Evolutionary conservation across 2,797 vertebrate species (phyloP).

Genomic region (Aotus griseimembra): DNA sequence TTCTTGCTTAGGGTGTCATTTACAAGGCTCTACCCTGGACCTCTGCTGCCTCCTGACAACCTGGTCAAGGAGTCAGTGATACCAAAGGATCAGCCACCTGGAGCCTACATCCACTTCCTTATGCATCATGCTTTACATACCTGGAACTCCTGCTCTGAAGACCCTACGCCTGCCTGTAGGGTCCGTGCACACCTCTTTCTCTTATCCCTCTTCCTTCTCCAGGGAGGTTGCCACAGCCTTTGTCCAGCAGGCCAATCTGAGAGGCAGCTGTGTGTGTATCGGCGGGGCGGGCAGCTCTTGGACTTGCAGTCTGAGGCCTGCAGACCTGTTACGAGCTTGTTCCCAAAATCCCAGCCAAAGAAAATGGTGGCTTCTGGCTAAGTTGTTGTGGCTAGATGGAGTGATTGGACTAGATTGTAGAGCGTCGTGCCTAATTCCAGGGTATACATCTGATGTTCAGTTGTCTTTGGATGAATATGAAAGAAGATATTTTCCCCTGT

Average conservation of each 20-base stretch:
- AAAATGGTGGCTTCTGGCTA: not conserved
- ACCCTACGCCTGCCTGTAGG: not conserved
- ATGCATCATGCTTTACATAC: too few relatives aligned
- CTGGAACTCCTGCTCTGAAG: not conserved
- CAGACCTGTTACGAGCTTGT: not conserved
- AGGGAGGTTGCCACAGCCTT: not conserved
- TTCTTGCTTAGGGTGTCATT: not conserved
- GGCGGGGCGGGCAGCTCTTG: not conserved
- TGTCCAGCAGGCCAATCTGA: not conserved
- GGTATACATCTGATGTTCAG: too few relatives aligned
- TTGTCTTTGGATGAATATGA: too few relatives aligned
- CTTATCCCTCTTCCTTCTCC: not conserved
- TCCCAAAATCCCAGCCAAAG: not conserved
- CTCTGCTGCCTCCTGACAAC: not conserved
- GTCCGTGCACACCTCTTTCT: not conserved
- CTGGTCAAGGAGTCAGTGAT: not conserved
- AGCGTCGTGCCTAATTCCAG: too few relatives aligned
- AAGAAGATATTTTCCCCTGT: too few relatives aligned
- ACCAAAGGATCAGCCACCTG: not conserved
- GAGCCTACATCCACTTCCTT: not conserved
- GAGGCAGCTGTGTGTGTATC: rapidly evolving
- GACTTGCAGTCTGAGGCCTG: not conserved
- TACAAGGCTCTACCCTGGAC: not conserved
- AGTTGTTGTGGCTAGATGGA: not conserved
- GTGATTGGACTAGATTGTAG: too few relatives aligned